A percentile compares a stretch with the other conserved stretches of the same genome.
Evolutionary conservation across 2,888 invertebrate species (phyloP).

Genomic region (Pseudococcus jackbeardsleyi): DNA sequence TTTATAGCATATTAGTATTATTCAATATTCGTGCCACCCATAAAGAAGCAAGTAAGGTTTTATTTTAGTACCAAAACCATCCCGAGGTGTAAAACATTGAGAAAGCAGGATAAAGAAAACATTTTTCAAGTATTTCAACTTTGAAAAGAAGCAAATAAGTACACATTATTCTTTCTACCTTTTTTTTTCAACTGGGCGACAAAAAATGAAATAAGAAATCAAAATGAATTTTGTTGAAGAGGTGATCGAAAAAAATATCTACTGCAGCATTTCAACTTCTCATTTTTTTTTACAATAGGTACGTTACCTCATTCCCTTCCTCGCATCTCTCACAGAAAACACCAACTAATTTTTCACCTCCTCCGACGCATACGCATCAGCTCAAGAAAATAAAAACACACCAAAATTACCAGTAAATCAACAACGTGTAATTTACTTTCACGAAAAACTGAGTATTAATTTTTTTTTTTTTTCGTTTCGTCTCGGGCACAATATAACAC

Average conservation of each 20-base stretch:
- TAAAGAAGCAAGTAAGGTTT: too few species aligned
- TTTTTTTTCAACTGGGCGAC: too few species aligned
- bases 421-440: slow-evolving; percentile 18
- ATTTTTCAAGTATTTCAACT: too few species aligned
- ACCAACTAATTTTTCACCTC: background rate
- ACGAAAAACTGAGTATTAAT: slow-evolving; percentile 14
- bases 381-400: background rate
- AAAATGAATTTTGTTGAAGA: too few species aligned
- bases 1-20: too few species aligned
- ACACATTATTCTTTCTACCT: too few species aligned
- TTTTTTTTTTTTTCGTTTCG: background rate
- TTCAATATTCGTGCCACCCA: too few species aligned
- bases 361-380: background rate
- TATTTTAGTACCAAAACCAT: too few species aligned
- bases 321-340: background rate
- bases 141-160: too few species aligned
- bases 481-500: background rate
- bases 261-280: background rate
- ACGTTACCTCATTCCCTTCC: background rate
- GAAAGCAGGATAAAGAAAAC: too few species aligned
- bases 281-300: background rate
- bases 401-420: background rate
- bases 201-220: too few species aligned
- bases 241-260: background rate
- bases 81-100: too few species aligned